Percentiles rank a stretch among this genome's conserved stretches.
Conservation (phyloP, 1,140 invertebrate genomes). For the Melipona quadrifasciata region DNA sequence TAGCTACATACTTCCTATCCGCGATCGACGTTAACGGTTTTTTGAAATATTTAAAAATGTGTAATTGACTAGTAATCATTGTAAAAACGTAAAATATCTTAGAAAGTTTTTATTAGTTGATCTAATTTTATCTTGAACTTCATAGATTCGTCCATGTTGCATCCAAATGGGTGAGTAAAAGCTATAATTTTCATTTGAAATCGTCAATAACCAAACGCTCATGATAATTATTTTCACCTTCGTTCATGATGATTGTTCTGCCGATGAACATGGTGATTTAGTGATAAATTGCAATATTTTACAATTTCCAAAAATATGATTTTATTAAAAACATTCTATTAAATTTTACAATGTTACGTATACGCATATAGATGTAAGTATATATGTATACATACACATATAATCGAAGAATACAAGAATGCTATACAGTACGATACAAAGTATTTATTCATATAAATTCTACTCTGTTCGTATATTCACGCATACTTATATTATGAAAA, state of each 20-base stretch:
- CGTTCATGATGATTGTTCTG: not conserved
- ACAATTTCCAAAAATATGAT: slow-evolving; percentile 27
- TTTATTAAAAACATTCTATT: slow-evolving; percentile 62
- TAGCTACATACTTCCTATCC: not conserved
- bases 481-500: slow-evolving; percentile 18
- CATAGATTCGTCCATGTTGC: not conserved
- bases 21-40: not conserved
- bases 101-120: not conserved
- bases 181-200: not conserved
- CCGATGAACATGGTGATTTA: too few species aligned
- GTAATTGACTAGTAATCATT: not conserved
- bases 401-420: slow-evolving; percentile 25
- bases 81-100: not conserved
- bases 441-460: slow-evolving; percentile 36
- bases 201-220: not conserved
- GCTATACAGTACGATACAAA: slow-evolving; percentile 42
- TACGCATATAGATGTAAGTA: slow-evolving; percentile 27
- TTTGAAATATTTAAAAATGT: not conserved
- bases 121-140: not conserved
- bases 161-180: not conserved
- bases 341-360: slow-evolving; percentile 54
- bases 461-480: slow-evolving; percentile 12
- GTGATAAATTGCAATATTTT: not conserved
- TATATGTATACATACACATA: slow-evolving; percentile 24
- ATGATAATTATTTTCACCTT: not conserved